These are phyloP conservation scores for Oligia fasciuncula DNA, from an alignment of 2,888 invertebrate species.

Conservation along the genomic window DNA sequence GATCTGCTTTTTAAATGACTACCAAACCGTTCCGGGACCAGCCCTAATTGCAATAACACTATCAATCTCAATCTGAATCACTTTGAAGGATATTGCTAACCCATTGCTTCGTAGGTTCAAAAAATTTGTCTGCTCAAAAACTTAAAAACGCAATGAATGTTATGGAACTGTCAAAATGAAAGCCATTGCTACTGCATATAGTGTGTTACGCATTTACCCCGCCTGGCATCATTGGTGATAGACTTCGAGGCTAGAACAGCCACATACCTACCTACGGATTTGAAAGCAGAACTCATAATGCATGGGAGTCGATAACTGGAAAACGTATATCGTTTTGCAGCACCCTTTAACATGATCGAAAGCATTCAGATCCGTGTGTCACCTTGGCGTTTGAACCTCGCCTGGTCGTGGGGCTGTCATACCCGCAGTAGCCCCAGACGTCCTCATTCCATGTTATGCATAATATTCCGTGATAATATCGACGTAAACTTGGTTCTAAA, in stretches of 20 bases:
- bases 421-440: conserved; percentile 72
- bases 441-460: conserved; percentile 79
- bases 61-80: neutral
- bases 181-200: neutral
- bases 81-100: neutral
- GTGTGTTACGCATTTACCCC: neutral
- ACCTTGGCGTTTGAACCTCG: conserved; percentile 53
- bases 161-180: neutral
- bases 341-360: neutral
- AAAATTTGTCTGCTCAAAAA: neutral
- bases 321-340: neutral
- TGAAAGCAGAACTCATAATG: neutral
- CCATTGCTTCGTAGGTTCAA: neutral
- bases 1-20: no score
- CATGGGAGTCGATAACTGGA: neutral
- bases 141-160: neutral
- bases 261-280: no score
- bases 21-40: neutral
- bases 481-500: conserved; percentile 66
- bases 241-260: neutral
- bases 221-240: neutral
- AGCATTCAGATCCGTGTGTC: conserved; percentile 29
- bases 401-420: conserved; percentile 54
- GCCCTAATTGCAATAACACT: neutral
- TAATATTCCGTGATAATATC: conserved; percentile 74